Evolutionary conservation across 2,113 vertebrate species (phyloP), one percentile per base, ranked within the genome.

Genomic region (Neotoma lepida): DNA sequence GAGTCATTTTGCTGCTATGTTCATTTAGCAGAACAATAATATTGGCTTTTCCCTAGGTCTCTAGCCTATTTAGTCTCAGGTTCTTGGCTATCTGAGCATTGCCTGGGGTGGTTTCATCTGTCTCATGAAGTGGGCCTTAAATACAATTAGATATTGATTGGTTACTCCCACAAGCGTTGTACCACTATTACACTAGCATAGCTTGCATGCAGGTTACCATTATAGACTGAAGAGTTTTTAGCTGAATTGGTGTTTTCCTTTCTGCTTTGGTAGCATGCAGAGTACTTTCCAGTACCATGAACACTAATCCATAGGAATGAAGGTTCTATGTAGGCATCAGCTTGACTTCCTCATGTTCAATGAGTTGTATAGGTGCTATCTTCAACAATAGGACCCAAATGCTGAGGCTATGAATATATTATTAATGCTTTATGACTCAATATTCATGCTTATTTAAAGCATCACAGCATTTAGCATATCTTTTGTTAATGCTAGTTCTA

Each of bases 351-450:
- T 24, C 1, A 15, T 26, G 22, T 80, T 80, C 33, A 56, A n/a
- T 56, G 51, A 56, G 22, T 12, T 58, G 12, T 81, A 0, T 41
- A 82, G 22, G n/a, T 81, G 35, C 39, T 82, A 1, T 58, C 35
- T 58, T 41, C 78, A 82, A n/a, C 12, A 82, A 82, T 26, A 41
- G n/a, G 12, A 58, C 35, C 0, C 20, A 39, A 58, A 58, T 41
- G 20, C 1, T 7, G 14, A 82, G 20, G 35, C 97, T 96, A 96
- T 98, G 93, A 98, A 97, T 96, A 96, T 97, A 96, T n/a, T 92
- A 97, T 95, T 84, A 96, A 92, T 6, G 93, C 61, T 96, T 96
- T 96, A 95, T 96, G 94, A 74, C 39, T 85, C 73, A 89, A 51
- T 22, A 95, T 17, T 33, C 51, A 96, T 33, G 46, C 9, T 33